phyloP scores from a whole-genome alignment of 2,888 invertebrate species.

The Dryocosmus kuriphilus region DNA sequence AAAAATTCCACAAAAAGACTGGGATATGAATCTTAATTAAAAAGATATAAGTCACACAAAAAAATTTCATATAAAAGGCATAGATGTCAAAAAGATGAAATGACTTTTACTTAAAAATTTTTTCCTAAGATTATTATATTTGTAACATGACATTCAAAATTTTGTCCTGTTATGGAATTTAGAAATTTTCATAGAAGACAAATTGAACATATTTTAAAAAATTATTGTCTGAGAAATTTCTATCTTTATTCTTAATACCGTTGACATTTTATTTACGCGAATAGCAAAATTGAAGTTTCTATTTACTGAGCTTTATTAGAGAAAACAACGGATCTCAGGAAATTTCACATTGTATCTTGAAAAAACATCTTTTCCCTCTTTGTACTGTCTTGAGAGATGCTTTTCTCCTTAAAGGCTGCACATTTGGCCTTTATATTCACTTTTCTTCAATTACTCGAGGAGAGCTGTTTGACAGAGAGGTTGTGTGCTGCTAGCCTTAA shows the following conservation, averaged over 20 bases:
- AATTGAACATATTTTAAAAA: too few species aligned
- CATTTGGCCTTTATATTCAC: not conserved
- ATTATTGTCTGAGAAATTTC: not conserved
- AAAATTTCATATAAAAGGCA: too few species aligned
- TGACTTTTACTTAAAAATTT: too few species aligned
- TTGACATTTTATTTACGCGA: not conserved
- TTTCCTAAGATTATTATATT: too few species aligned
- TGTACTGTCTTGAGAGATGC: not conserved
- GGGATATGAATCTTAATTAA: too few species aligned
- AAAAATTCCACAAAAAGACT: too few species aligned
- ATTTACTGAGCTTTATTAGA: not conserved
- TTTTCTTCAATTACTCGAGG: not conserved
- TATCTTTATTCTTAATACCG: not conserved
- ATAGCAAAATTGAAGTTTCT: not conserved
- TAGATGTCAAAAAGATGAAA: too few species aligned
- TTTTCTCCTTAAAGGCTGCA: not conserved
- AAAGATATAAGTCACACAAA: too few species aligned
- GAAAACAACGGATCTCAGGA: not conserved
- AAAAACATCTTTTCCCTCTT: not conserved
- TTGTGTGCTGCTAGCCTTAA: not conserved
- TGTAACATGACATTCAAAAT: too few species aligned
- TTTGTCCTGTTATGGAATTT: too few species aligned
- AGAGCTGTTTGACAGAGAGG: not conserved
- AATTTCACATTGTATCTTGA: not conserved
- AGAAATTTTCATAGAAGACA: too few species aligned